phyloP scores from a whole-genome alignment of 2,113 vertebrate species.

The Anoura caudifer region DNA sequence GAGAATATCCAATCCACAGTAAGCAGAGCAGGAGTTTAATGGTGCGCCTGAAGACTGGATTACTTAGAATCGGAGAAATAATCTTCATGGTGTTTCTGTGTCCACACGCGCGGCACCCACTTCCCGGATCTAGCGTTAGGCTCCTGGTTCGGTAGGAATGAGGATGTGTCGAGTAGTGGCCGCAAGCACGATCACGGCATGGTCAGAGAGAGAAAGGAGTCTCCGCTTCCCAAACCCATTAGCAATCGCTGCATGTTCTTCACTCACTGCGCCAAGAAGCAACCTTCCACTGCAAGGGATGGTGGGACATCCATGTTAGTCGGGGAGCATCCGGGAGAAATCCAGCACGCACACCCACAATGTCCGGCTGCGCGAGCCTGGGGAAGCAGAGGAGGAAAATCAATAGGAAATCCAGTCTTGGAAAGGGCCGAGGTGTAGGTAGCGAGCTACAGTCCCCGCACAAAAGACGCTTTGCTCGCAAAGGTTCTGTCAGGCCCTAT shows the following conservation, averaged over 20 bases:
- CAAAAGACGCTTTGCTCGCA: slow-evolving; percentile 83
- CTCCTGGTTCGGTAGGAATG: slow-evolving; percentile 84
- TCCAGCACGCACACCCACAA: slow-evolving; percentile 84
- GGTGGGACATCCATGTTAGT: slow-evolving; percentile 95
- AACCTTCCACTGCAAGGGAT: slow-evolving; percentile 92
- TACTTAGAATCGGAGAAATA: slow-evolving; percentile 87
- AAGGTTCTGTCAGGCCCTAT: slow-evolving; percentile 83
- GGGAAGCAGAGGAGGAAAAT: slow-evolving; percentile 82
- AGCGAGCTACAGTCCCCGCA: slow-evolving; percentile 80
- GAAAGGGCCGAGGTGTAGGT: slow-evolving; percentile 74
- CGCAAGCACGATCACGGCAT: slow-evolving; percentile 94
- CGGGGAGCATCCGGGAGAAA: slow-evolving; percentile 88
- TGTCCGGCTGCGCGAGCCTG: slow-evolving; percentile 85
- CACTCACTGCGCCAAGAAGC: slow-evolving; percentile 96
- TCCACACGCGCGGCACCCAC: slow-evolving; percentile 84
- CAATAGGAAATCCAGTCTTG: slow-evolving; percentile 82
- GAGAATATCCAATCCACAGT: slow-evolving; percentile 94
- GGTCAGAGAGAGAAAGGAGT: slow-evolving; percentile 86
- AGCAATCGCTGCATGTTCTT: slow-evolving; percentile 92
- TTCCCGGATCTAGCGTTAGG: slow-evolving; percentile 87
- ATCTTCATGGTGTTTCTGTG: slow-evolving; percentile 94
- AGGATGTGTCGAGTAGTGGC: slow-evolving; percentile 85
- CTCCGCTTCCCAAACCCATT: slow-evolving; percentile 90
- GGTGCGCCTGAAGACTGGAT: slow-evolving; percentile 89
- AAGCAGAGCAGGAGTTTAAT: slow-evolving; percentile 90